Base-by-base conservation (phyloP, 2,888 invertebrate species). In the Strigamia transsilvanica region DNA sequence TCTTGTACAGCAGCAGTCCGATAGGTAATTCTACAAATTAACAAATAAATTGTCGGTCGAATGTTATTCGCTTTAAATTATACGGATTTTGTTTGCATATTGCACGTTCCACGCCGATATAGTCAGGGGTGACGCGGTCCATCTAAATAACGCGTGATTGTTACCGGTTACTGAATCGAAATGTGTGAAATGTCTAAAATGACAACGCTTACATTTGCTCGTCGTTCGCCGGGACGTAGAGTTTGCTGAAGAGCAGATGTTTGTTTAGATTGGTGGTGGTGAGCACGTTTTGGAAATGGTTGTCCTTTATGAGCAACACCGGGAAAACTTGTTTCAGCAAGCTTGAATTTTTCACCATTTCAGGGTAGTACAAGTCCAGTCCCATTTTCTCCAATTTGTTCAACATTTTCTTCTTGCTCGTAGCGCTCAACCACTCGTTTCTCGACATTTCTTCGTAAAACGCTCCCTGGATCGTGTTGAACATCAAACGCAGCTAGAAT, bases 1-100 rank as follows among this genome's bases (percentile, higher is more conserved):
- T 27, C 73, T 18, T 73, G 73, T 27, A 32, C n/a, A 73, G n/a
- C 12, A 73, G 7, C 27, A 73, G 10, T 13, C 27, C 32, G 2
- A 73, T 32, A 0, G 73, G 73, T 13, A 73, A 6, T 27, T 73
- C 73, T 73, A 66, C 13, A 46, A 46, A 10, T 1, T 12, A 46
- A 46, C 1, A 10, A 15, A 46, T 0, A 13, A 46, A n/a, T 27
- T 3, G 27, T 27, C 42, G 42, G 10, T 12, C 12, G 21, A 66
- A 66, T 27, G 1, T 23, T 2, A 27, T 13, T 27, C 21, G 21
- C 13, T 56, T 1, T 1, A 23, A 21, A 66, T 66, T 15, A 10
- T 73, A 73, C 73, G 27, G 0, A 73, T 73, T 73, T 73, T 73
- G 32, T 73, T 73, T 32, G 27, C 13, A n/a, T 73, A 73, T 12